A percentile compares a stretch with the other conserved stretches of the same genome.
phyloP scores from a whole-genome alignment of 2,113 vertebrate genomes.

The Nipponia nippon region DNA sequence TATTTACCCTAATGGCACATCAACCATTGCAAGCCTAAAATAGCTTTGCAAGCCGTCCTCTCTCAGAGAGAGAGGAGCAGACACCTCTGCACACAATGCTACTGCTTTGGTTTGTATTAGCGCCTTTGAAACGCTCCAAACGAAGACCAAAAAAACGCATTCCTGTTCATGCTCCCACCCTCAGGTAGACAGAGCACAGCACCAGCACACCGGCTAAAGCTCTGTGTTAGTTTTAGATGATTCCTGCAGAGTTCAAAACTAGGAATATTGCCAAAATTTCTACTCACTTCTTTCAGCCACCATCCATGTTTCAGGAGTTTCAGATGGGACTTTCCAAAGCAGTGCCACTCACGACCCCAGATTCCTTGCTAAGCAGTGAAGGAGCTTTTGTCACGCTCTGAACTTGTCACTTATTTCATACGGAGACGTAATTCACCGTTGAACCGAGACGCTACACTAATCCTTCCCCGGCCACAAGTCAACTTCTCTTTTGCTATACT shows the following conservation, averaged over 20 bases:
- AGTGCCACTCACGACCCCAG: background rate
- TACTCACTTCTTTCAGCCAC: background rate
- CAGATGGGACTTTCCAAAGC: background rate
- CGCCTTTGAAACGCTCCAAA: background rate
- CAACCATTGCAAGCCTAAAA: background rate
- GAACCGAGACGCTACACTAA: background rate
- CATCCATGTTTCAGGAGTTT: background rate
- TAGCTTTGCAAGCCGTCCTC: background rate
- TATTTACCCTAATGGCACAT: background rate
- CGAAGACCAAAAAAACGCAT: background rate
- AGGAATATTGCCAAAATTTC: background rate
- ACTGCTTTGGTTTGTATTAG: background rate
- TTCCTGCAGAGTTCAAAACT: background rate
- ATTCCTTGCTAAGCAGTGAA: background rate
- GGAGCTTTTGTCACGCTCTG: background rate
- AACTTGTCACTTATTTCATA: background rate
- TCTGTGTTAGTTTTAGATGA: background rate
- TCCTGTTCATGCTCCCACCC: background rate
- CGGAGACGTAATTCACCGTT: background rate
- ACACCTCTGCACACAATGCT: background rate
- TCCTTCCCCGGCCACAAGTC: background rate
- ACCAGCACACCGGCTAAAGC: fast-evolving
- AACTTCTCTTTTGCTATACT: background rate
- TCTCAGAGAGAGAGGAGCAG: too few species aligned
- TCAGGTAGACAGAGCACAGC: background rate